These are phyloP conservation scores for Oryzias sinensis DNA, from an alignment of 2,797 vertebrate species.

Conservation along the genomic window DNA sequence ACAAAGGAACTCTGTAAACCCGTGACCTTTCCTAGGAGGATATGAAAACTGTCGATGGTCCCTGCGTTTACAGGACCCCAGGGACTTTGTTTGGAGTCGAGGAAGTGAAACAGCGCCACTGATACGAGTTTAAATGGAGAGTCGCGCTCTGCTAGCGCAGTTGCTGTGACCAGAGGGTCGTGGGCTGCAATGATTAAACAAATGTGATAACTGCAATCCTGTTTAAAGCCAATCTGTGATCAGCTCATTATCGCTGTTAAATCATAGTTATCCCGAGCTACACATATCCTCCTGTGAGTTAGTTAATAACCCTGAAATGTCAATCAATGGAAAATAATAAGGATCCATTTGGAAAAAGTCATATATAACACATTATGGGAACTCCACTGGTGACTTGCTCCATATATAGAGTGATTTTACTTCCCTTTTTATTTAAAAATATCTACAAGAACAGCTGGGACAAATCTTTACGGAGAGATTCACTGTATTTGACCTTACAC, in stretches of 20 bases:
- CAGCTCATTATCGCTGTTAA: slow-evolving; percentile 6
- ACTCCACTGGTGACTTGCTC: slow-evolving; percentile 16
- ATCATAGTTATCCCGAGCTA: slow-evolving; percentile 22
- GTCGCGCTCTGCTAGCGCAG: slow-evolving; percentile 13
- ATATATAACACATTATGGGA: slow-evolving; percentile 28
- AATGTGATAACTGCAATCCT: not conserved
- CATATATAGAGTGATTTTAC: slow-evolving; percentile 27
- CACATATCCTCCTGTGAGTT: slow-evolving; percentile 15
- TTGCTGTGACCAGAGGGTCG: slow-evolving; percentile 30
- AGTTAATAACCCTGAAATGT: slow-evolving; percentile 28
- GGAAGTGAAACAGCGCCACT: slow-evolving; percentile 49
- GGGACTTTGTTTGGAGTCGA: slow-evolving; percentile 50
- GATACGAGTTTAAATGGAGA: slow-evolving; percentile 60
- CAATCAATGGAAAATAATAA: slow-evolving; percentile 19
- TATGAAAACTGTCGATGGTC: slow-evolving; percentile 70
- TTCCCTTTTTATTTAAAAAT: slow-evolving; percentile 6
- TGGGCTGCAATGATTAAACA: slow-evolving; percentile 26
- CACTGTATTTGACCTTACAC: slow-evolving; percentile 56
- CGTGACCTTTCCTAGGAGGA: slow-evolving; percentile 66
- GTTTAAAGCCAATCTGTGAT: slow-evolving; percentile 12
- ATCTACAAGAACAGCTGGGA: slow-evolving; percentile 21
- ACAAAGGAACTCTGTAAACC: slow-evolving; percentile 72
- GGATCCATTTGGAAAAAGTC: slow-evolving; percentile 6
- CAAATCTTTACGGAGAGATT: slow-evolving; percentile 1
- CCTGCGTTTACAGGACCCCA: slow-evolving; percentile 62